Percentiles rank a stretch among this genome's conserved stretches.
These are phyloP conservation scores for Atrichornis clamosus DNA, from an alignment of 2,113 vertebrate genomes.

Conservation along the genomic window DNA sequence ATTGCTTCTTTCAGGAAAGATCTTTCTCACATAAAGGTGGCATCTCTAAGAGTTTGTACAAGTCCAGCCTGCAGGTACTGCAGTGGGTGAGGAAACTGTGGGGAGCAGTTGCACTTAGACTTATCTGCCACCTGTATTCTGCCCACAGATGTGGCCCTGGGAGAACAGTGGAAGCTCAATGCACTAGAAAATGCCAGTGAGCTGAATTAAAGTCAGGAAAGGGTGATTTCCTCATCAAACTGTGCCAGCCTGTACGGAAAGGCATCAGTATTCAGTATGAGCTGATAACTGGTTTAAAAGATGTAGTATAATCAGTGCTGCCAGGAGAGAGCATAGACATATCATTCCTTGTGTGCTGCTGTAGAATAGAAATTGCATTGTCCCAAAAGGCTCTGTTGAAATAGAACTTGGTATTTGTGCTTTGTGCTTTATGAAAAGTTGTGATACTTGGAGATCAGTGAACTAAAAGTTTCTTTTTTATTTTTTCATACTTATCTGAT, in stretches of 20 bases:
- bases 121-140: background rate
- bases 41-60: background rate
- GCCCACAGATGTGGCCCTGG: background rate
- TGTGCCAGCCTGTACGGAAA: background rate
- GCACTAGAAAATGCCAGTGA: background rate
- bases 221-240: background rate
- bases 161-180: background rate
- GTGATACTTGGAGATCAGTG: background rate
- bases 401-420: background rate
- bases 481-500: background rate
- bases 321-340: background rate
- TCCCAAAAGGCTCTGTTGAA: background rate
- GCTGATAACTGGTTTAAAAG: constrained; percentile 2
- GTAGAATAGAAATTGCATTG: background rate
- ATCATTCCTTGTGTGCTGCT: background rate
- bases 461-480: background rate
- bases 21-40: background rate
- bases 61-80: background rate
- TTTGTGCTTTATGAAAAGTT: background rate
- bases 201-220: background rate
- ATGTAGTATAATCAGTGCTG: background rate
- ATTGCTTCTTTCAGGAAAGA: background rate
- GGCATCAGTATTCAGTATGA: background rate
- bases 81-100: background rate
- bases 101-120: background rate